Evolutionary conservation across 2,113 vertebrate species (phyloP).

Genomic region (Struthio camelus): DNA sequence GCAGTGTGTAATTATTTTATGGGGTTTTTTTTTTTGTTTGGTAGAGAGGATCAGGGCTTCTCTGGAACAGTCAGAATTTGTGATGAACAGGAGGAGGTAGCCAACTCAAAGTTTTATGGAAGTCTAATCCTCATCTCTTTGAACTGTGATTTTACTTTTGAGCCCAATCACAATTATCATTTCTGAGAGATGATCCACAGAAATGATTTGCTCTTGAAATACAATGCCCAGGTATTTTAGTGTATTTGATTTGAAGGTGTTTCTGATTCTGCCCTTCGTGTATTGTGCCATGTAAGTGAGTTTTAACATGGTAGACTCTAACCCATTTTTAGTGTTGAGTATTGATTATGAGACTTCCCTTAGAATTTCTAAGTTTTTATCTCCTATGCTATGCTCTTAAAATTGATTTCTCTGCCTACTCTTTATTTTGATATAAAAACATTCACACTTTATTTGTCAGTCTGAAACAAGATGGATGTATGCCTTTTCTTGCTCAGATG

Average conservation of each 20-base stretch:
- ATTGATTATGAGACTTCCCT: not conserved
- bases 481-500: not conserved
- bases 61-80: not conserved
- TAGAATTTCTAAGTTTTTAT: not conserved
- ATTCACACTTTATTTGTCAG: not conserved
- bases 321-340: not conserved
- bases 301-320: not conserved
- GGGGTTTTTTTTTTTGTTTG: not conserved
- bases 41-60: not conserved
- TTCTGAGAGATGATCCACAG: not conserved
- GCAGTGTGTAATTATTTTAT: not conserved
- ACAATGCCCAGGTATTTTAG: not conserved
- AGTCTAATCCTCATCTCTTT: not conserved
- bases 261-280: not conserved
- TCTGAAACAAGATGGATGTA: not conserved
- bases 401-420: not conserved
- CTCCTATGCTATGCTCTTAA: not conserved
- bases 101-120: not conserved
- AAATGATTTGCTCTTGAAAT: not conserved
- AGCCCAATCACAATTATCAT: not conserved
- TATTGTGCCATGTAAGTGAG: not conserved
- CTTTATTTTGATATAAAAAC: not conserved
- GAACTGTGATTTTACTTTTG: not conserved
- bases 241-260: not conserved
- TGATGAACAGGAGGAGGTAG: not conserved